A percentile compares a stretch with the other conserved stretches of the same genome.
Conservation (phyloP, 2,113 vertebrate species). For the Corvus hawaiiensis region DNA sequence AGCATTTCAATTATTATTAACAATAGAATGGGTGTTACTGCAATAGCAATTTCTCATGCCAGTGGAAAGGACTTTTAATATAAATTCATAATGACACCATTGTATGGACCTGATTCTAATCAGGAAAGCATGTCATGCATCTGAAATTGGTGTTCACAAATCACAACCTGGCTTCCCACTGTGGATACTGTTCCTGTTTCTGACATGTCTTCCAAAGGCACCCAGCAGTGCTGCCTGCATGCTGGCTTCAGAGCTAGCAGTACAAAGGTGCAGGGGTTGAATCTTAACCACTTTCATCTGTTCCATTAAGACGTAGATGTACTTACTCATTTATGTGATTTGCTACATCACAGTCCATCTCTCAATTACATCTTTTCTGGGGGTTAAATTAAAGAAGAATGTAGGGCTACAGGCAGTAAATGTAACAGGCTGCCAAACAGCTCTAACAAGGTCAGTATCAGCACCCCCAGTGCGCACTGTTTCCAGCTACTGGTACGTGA, state of each 20-base stretch:
- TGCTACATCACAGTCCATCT: neutral
- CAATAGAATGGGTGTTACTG: neutral
- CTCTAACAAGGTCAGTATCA: neutral
- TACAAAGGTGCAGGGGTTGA: neutral
- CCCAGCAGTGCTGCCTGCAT: neutral
- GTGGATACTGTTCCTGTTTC: neutral
- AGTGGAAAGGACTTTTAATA: constrained; percentile 38
- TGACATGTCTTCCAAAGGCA: neutral
- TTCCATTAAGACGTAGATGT: neutral
- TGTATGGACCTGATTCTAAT: constrained; percentile 25
- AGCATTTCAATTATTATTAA: constrained; percentile 30
- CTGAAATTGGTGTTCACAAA: neutral
- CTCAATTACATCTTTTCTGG: neutral
- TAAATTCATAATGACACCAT: neutral
- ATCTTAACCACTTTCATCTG: neutral
- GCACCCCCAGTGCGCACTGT: neutral
- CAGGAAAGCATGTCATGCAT: neutral
- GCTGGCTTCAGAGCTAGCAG: neutral
- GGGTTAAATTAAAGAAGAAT: neutral
- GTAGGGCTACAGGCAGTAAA: neutral
- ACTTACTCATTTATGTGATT: neutral
- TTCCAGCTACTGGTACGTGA: neutral
- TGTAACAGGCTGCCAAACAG: neutral
- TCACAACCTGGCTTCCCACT: neutral
- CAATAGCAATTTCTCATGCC: constrained; percentile 15